phyloP scores from a whole-genome alignment of 2,888 invertebrate genomes.

The Neelides folsomi region DNA sequence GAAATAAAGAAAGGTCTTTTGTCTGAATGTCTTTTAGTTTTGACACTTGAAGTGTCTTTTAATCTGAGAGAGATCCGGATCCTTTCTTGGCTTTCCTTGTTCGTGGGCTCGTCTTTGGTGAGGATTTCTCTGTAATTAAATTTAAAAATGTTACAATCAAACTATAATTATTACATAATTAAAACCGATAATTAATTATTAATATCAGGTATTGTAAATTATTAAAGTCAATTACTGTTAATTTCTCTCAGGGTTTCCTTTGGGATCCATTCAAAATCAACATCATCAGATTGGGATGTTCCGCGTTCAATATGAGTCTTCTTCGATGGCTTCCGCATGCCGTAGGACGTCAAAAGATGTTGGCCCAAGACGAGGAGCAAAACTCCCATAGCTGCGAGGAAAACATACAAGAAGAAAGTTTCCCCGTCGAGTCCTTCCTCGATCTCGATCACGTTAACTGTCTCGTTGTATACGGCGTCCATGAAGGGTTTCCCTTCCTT shows the following conservation, averaged over 20 bases:
- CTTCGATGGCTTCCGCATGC: conserved; percentile 45
- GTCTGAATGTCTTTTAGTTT: too few species aligned
- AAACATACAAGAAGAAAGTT: conserved; percentile 94
- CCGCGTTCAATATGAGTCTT: conserved; percentile 69
- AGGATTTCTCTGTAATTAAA: conserved; percentile 55
- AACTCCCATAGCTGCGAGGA: conserved; percentile 79
- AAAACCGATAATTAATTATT: too few species aligned
- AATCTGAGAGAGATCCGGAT: too few species aligned
- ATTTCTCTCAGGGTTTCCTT: conserved; percentile 64
- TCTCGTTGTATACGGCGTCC: conserved; percentile 96
- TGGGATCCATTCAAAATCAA: conserved; percentile 98
- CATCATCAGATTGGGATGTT: conserved; percentile 72
- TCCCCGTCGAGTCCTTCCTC: conserved; percentile 96
- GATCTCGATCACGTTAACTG: conserved; percentile 85
- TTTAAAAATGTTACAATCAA: too few species aligned
- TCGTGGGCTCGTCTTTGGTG: conserved; percentile 34
- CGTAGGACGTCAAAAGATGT: conserved; percentile 70
- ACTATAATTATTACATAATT: too few species aligned
- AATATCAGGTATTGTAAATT: too few species aligned
- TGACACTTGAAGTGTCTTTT: too few species aligned
- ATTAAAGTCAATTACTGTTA: conserved; percentile 53
- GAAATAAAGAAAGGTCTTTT: too few species aligned
- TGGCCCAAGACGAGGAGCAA: conserved; percentile 77
- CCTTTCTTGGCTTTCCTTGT: conserved; percentile 13
- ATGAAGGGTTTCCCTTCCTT: conserved; percentile 53